Percentiles rank a stretch among this genome's conserved stretches.
Evolutionary conservation across 2,113 vertebrate genomes (phyloP).

Genomic region (Gallinago paraguaiae): DNA sequence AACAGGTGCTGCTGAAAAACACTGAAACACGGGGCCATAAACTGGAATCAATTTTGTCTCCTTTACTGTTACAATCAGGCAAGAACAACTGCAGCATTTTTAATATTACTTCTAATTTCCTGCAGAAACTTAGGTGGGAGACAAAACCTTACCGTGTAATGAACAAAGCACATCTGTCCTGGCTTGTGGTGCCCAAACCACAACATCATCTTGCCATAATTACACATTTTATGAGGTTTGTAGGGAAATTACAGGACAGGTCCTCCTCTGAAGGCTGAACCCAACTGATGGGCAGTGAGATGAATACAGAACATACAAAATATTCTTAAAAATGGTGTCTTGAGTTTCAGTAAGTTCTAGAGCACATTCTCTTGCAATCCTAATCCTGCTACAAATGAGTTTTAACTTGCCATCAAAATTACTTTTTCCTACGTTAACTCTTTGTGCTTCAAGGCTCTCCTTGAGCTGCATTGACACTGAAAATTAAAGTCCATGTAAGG

Average conservation of each 20-base stretch:
- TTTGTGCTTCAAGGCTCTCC: neutral
- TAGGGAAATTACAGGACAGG: conserved; percentile 30
- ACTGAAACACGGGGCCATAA: neutral
- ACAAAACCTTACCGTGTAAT: conserved; percentile 3
- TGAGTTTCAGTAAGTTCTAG: conserved; percentile 11
- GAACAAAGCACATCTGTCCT: neutral
- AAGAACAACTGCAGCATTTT: conserved; percentile 47
- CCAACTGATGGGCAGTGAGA: neutral
- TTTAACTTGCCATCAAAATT: neutral
- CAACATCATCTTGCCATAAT: neutral
- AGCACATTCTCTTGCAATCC: neutral
- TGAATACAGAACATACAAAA: neutral
- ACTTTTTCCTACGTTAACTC: neutral
- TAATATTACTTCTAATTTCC: conserved; percentile 57
- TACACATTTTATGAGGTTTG: conserved; percentile 22
- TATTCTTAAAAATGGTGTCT: neutral
- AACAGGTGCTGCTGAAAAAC: conserved; percentile 47
- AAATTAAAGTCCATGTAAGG: conserved; percentile 3
- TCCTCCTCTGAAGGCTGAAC: conserved; percentile 39
- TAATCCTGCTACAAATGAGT: neutral
- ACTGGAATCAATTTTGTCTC: conserved; percentile 47
- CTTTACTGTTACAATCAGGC: neutral
- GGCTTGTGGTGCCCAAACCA: neutral
- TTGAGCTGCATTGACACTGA: neutral
- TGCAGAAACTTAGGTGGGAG: conserved; percentile 44